phyloP scores from a whole-genome alignment of 2,888 invertebrate genomes.

The Octodonta nipae region DNA sequence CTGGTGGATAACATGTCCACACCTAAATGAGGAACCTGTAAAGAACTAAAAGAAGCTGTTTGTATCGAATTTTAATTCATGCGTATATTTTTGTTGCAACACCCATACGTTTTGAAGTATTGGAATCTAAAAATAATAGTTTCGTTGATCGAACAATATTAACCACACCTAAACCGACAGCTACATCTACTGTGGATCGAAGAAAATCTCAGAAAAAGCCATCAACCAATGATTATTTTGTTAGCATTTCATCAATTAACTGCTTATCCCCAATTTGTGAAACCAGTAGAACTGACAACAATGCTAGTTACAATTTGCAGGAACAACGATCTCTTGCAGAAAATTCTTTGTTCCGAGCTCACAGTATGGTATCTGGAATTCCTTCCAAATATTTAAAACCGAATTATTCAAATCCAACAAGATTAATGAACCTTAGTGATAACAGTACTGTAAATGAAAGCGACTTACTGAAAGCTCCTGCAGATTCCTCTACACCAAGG shows the following conservation, averaged over 20 bases:
- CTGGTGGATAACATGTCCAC: too few species aligned
- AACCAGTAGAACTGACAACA: too few species aligned
- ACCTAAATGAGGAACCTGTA: too few species aligned
- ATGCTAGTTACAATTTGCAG: background rate
- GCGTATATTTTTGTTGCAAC: too few species aligned
- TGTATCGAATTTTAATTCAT: too few species aligned
- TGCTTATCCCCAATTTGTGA: background rate
- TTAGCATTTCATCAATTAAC: background rate
- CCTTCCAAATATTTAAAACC: background rate
- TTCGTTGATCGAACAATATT: too few species aligned
- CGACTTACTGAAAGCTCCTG: background rate
- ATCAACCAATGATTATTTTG: too few species aligned
- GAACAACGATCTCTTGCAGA: background rate
- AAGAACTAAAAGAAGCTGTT: too few species aligned
- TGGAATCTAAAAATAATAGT: too few species aligned
- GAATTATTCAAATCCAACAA: background rate
- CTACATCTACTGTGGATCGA: background rate
- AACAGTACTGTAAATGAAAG: background rate
- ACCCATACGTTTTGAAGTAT: too few species aligned
- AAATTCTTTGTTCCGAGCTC: background rate
- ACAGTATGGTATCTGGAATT: background rate
- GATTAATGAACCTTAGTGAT: background rate
- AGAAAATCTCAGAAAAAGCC: background rate
- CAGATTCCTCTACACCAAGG: background rate
- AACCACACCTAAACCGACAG: slow-evolving; percentile 1